A percentile compares a stretch with the other conserved stretches of the same genome.
phyloP scores from a whole-genome alignment of 2,888 invertebrate genomes.

The Agrotis segetum region DNA sequence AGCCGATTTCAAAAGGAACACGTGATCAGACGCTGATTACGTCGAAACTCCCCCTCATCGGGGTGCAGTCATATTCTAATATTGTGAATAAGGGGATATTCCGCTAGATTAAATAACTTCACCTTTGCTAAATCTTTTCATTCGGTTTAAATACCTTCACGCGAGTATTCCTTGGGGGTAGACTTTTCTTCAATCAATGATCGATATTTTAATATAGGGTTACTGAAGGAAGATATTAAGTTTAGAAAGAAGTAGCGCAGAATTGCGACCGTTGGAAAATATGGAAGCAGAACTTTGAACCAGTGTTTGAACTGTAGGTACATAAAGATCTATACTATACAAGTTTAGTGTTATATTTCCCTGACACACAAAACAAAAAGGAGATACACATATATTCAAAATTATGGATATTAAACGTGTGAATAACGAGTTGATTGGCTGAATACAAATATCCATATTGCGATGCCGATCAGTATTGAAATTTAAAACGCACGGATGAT shows the following conservation, averaged over 20 bases:
- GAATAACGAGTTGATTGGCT: constrained; percentile 55
- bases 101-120: constrained; percentile 80
- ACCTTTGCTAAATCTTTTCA: constrained; percentile 62
- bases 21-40: constrained; percentile 89
- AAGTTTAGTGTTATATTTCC: background rate
- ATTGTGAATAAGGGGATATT: constrained; percentile 84
- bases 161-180: constrained; percentile 11
- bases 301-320: no score
- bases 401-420: constrained; percentile 39
- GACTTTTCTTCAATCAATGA: constrained; percentile 17
- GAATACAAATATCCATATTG: constrained; percentile 54
- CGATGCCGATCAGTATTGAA: constrained; percentile 45
- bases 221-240: background rate
- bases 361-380: background rate
- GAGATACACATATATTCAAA: constrained; percentile 17
- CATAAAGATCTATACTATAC: no score
- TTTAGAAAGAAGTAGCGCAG: no score
- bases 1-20: constrained; percentile 89
- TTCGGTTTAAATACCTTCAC: constrained; percentile 52
- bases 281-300: no score
- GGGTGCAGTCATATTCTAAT: constrained; percentile 88
- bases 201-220: constrained; percentile 7
- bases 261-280: no score
- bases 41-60: constrained; percentile 70
- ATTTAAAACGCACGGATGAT: constrained; percentile 52